Base-by-base conservation (phyloP, 2,888 invertebrate genomes). In the Spisula subtruncata region DNA sequence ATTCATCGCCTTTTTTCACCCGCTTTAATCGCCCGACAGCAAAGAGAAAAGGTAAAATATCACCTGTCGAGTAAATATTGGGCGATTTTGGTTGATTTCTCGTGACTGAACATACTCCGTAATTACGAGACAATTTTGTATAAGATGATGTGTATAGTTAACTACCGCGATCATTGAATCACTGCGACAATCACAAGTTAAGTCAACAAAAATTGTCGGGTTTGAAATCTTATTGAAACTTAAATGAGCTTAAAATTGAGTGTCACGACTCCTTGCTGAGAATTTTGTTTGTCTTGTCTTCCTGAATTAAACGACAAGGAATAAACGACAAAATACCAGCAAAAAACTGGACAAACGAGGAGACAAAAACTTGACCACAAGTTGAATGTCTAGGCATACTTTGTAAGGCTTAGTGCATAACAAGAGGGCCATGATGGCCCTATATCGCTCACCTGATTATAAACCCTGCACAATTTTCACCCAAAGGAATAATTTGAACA, bases 211-310 rank as follows among this genome's bases (percentile, higher is more conserved):
- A 89, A 89, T 89, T 84, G 83, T 41, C 54, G 84, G 84, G 81
- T 87, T 66, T 48, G 20, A 79, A 46, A 46, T 46, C 81, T 80
- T 84, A 89, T 60, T 90, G 88, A 86, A 86, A 88, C 86, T 86
- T 83, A 88, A 90, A 90, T 88, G 86, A 90, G 86, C 56, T 83
- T 83, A 46, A 82, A 86, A 85, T 89, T 82, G 86, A 66, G 54
- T 71, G 66, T 48, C 46, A 48, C 32, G 20, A 29, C 71, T 75
- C 75, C 18, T 8, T 71, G 32, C 46, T 48, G 81, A 46, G 81
- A 25, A 29, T 8, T 46, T 81, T 32, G 14, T 12, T 32, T 16
- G 16, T 5, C 10, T 14, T 12, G 2, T 32, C n/a, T 71, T 71
- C 8, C 32, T 10, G 32, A 29, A 71, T 75, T 18, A 75, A 32